Conservation (phyloP, 2,797 vertebrate genomes). For the Chelon labrosus region DNA sequence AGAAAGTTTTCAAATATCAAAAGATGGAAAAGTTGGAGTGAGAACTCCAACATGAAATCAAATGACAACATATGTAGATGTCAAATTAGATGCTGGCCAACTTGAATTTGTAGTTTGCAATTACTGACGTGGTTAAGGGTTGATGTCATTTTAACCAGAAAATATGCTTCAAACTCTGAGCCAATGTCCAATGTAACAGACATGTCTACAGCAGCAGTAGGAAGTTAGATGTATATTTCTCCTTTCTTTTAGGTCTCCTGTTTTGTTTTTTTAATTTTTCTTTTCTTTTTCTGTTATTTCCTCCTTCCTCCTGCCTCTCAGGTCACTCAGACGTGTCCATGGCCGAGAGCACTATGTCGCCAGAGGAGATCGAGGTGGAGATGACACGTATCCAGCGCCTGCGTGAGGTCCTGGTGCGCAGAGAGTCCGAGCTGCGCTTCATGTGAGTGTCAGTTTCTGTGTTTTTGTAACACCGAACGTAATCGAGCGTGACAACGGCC, state of each 20-base stretch:
- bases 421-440: conserved; percentile 98
- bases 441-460: conserved; percentile 88
- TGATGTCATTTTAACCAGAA: conserved; percentile 16
- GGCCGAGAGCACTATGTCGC: conserved; percentile 96
- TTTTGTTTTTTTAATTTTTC: background rate
- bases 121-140: background rate
- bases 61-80: background rate
- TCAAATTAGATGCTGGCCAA: background rate
- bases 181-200: background rate
- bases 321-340: conserved; percentile 96
- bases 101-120: conserved; percentile 18
- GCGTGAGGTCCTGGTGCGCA: conserved; percentile 95
- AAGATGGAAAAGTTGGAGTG: background rate
- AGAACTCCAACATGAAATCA: background rate
- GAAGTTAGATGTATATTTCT: background rate
- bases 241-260: background rate
- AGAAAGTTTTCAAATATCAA: conserved; percentile 21
- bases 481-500: background rate
- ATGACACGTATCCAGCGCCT: conserved; percentile 97
- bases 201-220: background rate
- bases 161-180: conserved; percentile 3
- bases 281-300: background rate
- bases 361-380: conserved; percentile 97
- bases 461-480: background rate
- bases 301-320: conserved; percentile 53